Percentiles rank a stretch among this genome's conserved stretches.
Evolutionary conservation across 1,140 invertebrate genomes (phyloP).

Genomic region (Brachionus asplanchnoidis): DNA sequence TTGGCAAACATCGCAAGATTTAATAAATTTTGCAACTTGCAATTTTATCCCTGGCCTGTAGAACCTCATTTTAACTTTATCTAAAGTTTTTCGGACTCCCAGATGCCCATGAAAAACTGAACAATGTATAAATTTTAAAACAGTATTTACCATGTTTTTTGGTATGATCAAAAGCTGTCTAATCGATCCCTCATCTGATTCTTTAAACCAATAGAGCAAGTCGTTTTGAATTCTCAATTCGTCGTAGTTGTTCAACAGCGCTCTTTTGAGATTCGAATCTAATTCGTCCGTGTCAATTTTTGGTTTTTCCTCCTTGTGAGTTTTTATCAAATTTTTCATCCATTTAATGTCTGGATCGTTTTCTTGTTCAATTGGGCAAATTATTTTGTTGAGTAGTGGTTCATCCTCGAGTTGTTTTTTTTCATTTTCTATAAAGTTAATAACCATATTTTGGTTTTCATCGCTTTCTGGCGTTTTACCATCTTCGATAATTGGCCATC

Average conservation of each 20-base stretch:
- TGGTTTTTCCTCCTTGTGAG: background rate
- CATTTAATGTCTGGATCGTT: background rate
- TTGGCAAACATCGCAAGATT: no score
- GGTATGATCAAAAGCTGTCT: no score
- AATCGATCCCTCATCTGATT: no score
- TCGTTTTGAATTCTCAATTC: no score
- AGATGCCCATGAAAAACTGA: background rate
- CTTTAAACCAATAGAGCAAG: no score
- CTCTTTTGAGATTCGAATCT: no score
- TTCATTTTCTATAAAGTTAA: background rate
- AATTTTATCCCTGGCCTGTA: background rate
- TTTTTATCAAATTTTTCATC: background rate
- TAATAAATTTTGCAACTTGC: no score
- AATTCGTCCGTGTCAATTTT: no score
- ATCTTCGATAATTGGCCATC: background rate
- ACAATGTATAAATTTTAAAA: background rate
- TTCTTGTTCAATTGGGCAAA: background rate
- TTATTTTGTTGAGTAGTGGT: background rate
- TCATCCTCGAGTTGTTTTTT: background rate
- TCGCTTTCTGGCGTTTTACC: background rate
- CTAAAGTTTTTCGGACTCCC: background rate
- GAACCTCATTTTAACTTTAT: background rate
- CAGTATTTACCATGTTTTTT: no score
- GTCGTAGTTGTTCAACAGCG: no score
- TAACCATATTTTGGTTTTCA: background rate